phyloP scores from a whole-genome alignment of 2,888 invertebrate genomes.

The Cryptus armator region DNA sequence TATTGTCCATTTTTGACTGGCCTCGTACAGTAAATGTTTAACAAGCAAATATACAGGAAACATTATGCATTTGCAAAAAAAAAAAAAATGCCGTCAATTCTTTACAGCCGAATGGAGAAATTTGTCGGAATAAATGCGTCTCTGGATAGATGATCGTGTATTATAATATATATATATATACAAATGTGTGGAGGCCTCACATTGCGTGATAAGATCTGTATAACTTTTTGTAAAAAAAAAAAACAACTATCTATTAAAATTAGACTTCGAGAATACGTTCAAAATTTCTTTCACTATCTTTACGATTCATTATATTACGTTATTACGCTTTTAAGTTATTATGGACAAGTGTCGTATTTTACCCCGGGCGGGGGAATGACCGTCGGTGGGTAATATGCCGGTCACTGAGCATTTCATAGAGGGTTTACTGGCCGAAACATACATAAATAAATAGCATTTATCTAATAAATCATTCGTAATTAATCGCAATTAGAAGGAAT shows the following conservation, averaged over 20 bases:
- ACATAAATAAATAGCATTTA: no score
- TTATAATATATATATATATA: slow-evolving; percentile 47
- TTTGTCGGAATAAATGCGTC: slow-evolving; percentile 29
- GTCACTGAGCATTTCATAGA: no score
- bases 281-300: background rate
- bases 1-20: slow-evolving; percentile 42
- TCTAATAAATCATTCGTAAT: no score
- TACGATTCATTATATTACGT: background rate
- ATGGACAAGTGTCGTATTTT: no score
- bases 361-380: no score
- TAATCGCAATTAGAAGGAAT: no score
- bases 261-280: slow-evolving; percentile 13
- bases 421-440: no score
- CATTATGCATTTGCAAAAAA: slow-evolving; percentile 25
- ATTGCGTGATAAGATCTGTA: slow-evolving; percentile 55
- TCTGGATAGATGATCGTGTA: slow-evolving; percentile 53
- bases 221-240: slow-evolving; percentile 67
- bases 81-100: slow-evolving; percentile 37
- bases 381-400: no score
- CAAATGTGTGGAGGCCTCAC: slow-evolving; percentile 52
- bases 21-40: slow-evolving; percentile 51
- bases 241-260: slow-evolving; percentile 38
- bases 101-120: slow-evolving; percentile 25
- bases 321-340: background rate
- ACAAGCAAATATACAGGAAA: slow-evolving; percentile 34